These are phyloP conservation scores for Hydropotes inermis DNA, from an alignment of 2,113 vertebrate species.

Conservation along the genomic window DNA sequence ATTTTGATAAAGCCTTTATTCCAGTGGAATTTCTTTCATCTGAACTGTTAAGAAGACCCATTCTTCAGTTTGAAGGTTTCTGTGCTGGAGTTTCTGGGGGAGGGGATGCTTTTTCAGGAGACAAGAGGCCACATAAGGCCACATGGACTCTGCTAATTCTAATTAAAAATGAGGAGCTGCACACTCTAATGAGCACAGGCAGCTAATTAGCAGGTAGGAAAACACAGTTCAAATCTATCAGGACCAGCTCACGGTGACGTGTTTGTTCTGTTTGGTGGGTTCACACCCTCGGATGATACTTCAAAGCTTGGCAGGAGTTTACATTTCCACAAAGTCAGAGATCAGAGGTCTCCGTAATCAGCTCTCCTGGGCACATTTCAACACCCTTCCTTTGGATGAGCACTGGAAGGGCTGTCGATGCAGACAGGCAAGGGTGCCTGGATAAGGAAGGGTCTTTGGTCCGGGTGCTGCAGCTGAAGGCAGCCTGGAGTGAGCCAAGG, in stretches of 20 bases:
- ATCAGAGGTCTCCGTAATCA: neutral
- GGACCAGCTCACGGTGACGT: neutral
- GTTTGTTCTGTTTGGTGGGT: neutral
- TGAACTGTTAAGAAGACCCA: neutral
- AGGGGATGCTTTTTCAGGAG: neutral
- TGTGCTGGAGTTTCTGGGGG: neutral
- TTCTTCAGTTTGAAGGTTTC: neutral
- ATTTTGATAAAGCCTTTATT: slow-evolving; percentile 33
- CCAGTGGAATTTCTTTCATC: neutral
- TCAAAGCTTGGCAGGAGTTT: no score
- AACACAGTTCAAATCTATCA: neutral
- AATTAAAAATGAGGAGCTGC: neutral
- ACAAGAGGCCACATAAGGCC: neutral
- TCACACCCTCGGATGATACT: neutral
- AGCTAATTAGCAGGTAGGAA: neutral
- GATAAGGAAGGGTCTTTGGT: neutral
- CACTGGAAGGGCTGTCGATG: neutral
- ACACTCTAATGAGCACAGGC: neutral
- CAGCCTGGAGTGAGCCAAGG: neutral
- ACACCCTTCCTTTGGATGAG: neutral
- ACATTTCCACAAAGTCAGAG: neutral
- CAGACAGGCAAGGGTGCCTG: no score
- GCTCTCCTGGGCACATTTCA: neutral
- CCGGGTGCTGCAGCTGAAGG: neutral
- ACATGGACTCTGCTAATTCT: neutral